Evolutionary conservation across 2,797 vertebrate species (phyloP), one percentile per base, ranked within the genome.

Genomic region (Furcifer pardalis): DNA sequence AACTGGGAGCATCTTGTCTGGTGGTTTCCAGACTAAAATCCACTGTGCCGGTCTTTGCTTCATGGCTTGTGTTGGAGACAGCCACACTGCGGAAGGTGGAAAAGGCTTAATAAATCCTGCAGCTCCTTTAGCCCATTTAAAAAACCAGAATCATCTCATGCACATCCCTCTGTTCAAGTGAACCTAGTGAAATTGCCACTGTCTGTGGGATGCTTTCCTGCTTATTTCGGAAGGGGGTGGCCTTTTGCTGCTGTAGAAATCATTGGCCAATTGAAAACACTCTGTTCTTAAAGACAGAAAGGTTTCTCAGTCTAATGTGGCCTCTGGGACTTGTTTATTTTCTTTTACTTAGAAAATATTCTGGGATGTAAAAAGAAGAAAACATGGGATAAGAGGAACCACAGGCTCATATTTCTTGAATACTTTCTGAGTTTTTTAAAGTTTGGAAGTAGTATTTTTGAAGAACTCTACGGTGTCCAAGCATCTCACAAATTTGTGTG

Each of bases 361-460:
- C 12, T 77, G 40, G 12, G 56, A 9, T 60, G 35, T 23, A 4
- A n/a, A 60, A 9, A 1, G n/a, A 46, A 62, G 40, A 25, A 68
- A 60, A 60, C 32, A 3, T 7, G 13, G 19, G 30, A 83, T 46
- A 23, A 7, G 60, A 7, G 40, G 37, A 27, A n/a, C 13, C 19
- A 9, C 27, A 62, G 10, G 9, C 63, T 1, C 21, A n/a, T 77
- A 1, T 79, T 75, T 2, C 0, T 1, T 0, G 37, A 0, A 0
- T 52, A 37, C 19, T 10, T 32, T 12, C 42, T 42, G 56, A 19
- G 19, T 68, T 37, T 8, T 42, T 65, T 23, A 35, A 42, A 44
- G 23, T 78, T 72, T 25, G 69, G 23, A 44, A 25, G 23, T 30
- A 30, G 62, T 65, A 56, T 56, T 49, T 76, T 35, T 5, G n/a